phyloP scores from a whole-genome alignment of 2,113 vertebrate species.

The Phainopepla nitens region DNA sequence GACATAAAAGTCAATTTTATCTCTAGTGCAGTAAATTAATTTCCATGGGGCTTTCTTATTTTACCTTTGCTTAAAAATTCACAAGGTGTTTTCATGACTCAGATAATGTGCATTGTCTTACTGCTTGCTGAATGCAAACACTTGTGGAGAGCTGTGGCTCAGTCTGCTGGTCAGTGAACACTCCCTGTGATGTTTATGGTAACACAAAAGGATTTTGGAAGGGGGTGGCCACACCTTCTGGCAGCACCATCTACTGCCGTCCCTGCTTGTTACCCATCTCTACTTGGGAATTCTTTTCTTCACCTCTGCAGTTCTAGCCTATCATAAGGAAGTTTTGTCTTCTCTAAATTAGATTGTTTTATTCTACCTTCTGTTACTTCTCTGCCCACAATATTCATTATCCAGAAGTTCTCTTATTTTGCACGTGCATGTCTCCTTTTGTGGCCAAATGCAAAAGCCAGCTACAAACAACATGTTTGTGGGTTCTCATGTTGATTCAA shows the following conservation, averaged over 20 bases:
- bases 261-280: not conserved
- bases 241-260: not conserved
- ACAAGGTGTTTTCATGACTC: not conserved
- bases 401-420: not conserved
- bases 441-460: not conserved
- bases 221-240: not conserved
- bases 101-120: accelerated
- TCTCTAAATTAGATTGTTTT: not conserved
- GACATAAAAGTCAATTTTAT: not conserved
- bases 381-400: not conserved
- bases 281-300: not conserved
- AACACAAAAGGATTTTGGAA: not conserved
- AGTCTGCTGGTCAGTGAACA: not conserved
- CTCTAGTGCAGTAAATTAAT: not conserved
- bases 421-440: not conserved
- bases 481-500: not conserved
- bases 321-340: not conserved
- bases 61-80: not conserved
- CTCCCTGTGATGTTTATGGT: not conserved
- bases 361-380: not conserved
- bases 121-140: not conserved
- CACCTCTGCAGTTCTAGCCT: not conserved
- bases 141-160: not conserved
- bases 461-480: not conserved
- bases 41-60: not conserved